phyloP scores from a whole-genome alignment of 2,113 vertebrate genomes.

The Chloroceryle aenea region DNA sequence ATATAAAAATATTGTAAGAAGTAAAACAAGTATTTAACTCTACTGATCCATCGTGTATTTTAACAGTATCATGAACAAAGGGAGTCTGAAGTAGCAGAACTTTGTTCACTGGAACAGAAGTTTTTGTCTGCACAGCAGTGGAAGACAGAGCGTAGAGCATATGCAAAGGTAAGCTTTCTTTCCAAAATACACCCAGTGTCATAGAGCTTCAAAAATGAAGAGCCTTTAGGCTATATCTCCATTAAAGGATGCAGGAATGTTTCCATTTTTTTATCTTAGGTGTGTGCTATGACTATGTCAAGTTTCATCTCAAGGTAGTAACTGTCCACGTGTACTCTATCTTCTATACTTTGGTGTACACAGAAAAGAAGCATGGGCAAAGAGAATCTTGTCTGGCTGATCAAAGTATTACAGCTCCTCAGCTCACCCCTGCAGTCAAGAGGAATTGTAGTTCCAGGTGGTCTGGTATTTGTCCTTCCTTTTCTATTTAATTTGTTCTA shows the following conservation, averaged over 20 bases:
- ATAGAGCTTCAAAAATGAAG: background rate
- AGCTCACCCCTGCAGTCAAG: background rate
- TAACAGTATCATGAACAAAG: slow-evolving; percentile 80
- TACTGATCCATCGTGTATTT: background rate
- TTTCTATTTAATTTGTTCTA: background rate
- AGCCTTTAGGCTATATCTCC: background rate
- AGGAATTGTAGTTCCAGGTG: background rate
- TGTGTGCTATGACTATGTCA: background rate
- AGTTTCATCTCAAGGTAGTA: background rate
- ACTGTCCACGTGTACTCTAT: background rate
- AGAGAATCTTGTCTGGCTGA: background rate
- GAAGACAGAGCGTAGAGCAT: slow-evolving; percentile 69
- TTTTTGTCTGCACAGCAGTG: slow-evolving; percentile 74
- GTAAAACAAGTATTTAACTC: background rate
- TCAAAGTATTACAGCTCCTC: background rate
- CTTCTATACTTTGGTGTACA: background rate
- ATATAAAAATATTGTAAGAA: background rate
- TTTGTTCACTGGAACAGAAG: slow-evolving; percentile 78
- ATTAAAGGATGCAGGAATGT: background rate
- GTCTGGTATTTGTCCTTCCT: background rate
- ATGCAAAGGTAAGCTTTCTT: slow-evolving; percentile 74
- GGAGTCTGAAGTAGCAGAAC: slow-evolving; percentile 82
- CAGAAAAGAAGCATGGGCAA: background rate
- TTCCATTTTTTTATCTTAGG: background rate
- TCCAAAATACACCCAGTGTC: background rate